Evolutionary conservation across 2,113 vertebrate genomes (phyloP).

Genomic region (Thamnophis sirtalis): DNA sequence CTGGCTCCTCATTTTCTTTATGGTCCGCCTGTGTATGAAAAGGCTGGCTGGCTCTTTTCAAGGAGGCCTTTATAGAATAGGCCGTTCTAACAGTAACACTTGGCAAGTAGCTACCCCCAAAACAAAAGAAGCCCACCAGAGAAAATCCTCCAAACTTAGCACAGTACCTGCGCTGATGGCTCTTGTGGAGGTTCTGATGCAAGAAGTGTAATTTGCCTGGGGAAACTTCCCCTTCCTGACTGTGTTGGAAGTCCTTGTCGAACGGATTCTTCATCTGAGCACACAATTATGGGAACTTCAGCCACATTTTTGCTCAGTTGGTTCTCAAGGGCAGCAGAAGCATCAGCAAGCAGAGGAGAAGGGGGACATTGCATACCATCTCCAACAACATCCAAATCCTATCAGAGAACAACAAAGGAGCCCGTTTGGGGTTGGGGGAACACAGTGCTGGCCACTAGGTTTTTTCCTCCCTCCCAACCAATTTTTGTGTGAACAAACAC

Average conservation of each 20-base stretch:
- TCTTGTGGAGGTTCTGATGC: neutral
- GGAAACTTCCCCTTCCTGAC: slow-evolving; percentile 14
- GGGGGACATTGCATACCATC: slow-evolving; percentile 91
- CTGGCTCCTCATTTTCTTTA: neutral
- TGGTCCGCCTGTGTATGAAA: neutral
- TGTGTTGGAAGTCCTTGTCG: slow-evolving; percentile 47
- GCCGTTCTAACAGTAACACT: neutral
- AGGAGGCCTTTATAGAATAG: neutral
- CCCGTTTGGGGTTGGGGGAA: neutral
- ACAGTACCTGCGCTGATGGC: neutral
- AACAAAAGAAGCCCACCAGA: neutral
- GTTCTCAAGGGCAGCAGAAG: slow-evolving; percentile 81
- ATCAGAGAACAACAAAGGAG: neutral
- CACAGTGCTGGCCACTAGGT: neutral
- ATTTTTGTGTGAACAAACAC: neutral
- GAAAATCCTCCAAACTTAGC: accelerated
- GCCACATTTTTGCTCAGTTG: slow-evolving; percentile 80
- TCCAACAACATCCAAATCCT: slow-evolving; percentile 96
- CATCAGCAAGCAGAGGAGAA: slow-evolving; percentile 91
- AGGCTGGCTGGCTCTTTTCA: neutral
- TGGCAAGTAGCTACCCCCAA: no score
- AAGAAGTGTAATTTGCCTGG: neutral
- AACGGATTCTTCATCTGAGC: slow-evolving; percentile 71
- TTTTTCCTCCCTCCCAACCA: neutral
- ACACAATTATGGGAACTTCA: slow-evolving; percentile 80